A percentile compares a stretch with the other conserved stretches of the same genome.
Conservation (phyloP, 1,140 invertebrate genomes). For the Apolygus lucorum region DNA sequence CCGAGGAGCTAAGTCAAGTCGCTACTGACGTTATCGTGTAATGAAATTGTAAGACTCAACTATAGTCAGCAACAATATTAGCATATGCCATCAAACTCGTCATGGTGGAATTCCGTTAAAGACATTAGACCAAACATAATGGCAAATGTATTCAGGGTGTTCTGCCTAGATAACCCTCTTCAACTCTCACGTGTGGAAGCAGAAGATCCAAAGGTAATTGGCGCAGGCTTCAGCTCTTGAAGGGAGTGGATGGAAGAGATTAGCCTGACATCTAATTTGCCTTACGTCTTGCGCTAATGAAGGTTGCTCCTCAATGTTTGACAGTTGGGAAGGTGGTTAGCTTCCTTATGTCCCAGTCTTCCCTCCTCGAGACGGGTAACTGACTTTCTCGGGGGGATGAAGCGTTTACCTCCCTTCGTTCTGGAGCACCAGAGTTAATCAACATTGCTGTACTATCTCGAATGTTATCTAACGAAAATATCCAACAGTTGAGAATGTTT, state of each 20-base stretch:
- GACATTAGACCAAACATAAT: slow-evolving; percentile 16
- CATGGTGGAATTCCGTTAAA: slow-evolving; percentile 11
- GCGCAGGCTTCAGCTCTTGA: neutral
- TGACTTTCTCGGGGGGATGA: too few species aligned
- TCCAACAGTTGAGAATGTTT: too few species aligned
- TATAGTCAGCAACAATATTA: neutral
- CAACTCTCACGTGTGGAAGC: slow-evolving; percentile 7
- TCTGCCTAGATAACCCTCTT: slow-evolving; percentile 6
- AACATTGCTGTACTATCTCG: too few species aligned
- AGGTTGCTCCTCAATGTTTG: slow-evolving; percentile 10
- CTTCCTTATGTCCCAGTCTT: slow-evolving; percentile 11
- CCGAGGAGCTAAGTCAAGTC: too few species aligned
- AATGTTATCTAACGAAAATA: too few species aligned
- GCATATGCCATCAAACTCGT: slow-evolving; percentile 14
- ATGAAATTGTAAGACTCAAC: neutral
- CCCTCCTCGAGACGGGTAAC: too few species aligned
- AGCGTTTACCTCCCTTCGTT: too few species aligned
- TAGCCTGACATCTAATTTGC: slow-evolving; percentile 13
- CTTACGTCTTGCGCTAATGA: slow-evolving; percentile 11
- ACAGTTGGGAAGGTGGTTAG: neutral
- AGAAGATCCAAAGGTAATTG: slow-evolving; percentile 14
- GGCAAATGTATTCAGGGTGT: slow-evolving; percentile 13
- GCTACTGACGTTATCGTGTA: neutral
- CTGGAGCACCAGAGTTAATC: too few species aligned
- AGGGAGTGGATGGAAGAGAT: neutral